phyloP scores from a whole-genome alignment of 1,140 invertebrate species.

The Magallana gigas region DNA sequence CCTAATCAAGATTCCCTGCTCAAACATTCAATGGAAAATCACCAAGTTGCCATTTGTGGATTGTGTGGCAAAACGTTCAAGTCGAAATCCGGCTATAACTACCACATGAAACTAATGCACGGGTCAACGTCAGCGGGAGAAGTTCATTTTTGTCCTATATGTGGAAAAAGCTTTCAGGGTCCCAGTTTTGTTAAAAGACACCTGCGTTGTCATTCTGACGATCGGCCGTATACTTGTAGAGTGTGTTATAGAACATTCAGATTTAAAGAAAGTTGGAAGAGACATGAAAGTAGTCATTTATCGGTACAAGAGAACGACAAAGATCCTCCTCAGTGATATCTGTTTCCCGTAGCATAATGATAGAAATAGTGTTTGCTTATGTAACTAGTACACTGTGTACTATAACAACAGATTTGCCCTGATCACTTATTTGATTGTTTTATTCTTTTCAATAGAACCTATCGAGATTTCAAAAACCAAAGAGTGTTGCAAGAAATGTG shows the following conservation, averaged over 20 bases:
- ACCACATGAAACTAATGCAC: constrained; percentile 37
- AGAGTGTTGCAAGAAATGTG: neutral
- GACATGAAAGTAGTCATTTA: constrained; percentile 26
- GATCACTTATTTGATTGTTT: constrained; percentile 10
- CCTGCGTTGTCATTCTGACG: constrained; percentile 1
- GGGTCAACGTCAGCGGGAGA: constrained; percentile 9
- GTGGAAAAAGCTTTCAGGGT: constrained; percentile 39
- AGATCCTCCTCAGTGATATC: neutral
- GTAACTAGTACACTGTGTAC: neutral
- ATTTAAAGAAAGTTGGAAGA: constrained; percentile 10
- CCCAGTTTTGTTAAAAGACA: constrained; percentile 40
- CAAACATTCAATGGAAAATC: constrained; percentile 36
- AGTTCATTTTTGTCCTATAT: constrained; percentile 28
- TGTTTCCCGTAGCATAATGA: neutral
- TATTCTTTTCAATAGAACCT: constrained; percentile 20
- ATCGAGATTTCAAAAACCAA: neutral
- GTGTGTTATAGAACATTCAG: constrained; percentile 31
- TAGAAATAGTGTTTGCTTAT: neutral
- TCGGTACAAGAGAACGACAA: constrained; percentile 1
- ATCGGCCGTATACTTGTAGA: constrained; percentile 39
- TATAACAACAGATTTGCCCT: neutral
- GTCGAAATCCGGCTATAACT: constrained; percentile 27
- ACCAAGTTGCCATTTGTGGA: constrained; percentile 20
- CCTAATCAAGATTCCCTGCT: constrained; percentile 17
- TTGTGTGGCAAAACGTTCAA: constrained; percentile 38